Evolutionary conservation across 2,113 vertebrate genomes (phyloP).

Genomic region (Phainopepla nitens): DNA sequence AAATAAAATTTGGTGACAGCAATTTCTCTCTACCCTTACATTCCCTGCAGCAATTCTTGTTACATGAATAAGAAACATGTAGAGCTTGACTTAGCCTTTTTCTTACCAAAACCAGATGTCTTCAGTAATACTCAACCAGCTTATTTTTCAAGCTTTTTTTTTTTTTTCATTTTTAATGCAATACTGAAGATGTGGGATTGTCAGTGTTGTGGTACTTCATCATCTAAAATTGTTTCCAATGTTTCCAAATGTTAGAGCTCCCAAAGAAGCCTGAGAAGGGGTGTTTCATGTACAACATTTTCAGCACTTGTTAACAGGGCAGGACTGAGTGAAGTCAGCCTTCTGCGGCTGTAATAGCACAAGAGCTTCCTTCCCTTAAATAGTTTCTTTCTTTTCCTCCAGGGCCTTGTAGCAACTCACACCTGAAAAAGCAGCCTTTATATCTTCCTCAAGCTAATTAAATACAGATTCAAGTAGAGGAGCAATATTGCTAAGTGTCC

Average conservation of each 20-base stretch:
- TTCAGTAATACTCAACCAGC: background rate
- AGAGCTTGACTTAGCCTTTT: background rate
- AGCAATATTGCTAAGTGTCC: constrained; percentile 36
- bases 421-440: constrained; percentile 32
- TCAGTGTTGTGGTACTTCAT: background rate
- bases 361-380: constrained; percentile 12
- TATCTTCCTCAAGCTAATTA: constrained; percentile 47
- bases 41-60: background rate
- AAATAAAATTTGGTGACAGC: background rate
- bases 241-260: background rate
- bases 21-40: background rate
- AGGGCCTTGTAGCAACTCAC: constrained; percentile 29
- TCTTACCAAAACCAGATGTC: background rate
- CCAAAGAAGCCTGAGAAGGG: background rate
- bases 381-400: background rate
- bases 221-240: background rate
- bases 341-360: constrained; percentile 5
- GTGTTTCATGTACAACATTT: background rate
- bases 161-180: background rate
- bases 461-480: constrained; percentile 19
- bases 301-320: constrained; percentile 1
- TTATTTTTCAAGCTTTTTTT: background rate
- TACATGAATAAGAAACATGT: background rate
- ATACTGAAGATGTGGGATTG: background rate
- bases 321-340: background rate